Evolutionary conservation across 2,797 vertebrate species (phyloP), one percentile per base, ranked within the genome.

Genomic region (Aphelocoma californica): DNA sequence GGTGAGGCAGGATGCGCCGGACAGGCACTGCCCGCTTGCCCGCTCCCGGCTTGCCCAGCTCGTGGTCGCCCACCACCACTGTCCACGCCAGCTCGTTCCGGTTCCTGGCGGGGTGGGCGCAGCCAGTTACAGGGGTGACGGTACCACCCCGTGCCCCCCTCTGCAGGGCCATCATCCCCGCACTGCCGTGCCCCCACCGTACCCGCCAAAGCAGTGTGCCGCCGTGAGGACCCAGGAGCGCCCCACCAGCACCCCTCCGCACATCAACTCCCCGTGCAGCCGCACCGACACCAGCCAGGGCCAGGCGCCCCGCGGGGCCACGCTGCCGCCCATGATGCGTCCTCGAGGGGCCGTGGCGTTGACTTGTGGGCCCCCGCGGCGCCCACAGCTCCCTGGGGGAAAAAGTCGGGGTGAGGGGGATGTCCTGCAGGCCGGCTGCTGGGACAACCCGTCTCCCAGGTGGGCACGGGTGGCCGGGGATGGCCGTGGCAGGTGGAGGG

Each of bases 271-370:
- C 20, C 99, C 98, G 2, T 99, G 98, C 32, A 99, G 97, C 92
- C 98, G 98, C 90, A 99, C 98, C 20, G 99, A 98, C 92, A 99
- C 99, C 95, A 99, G 97, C 99, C 99, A 99, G 42, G 99, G 99
- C 99, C 99, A 99, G 94, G 98, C 98, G 25, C 99, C 99, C 0
- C 93, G 98, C 3, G 98, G 96, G 3, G 99, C 99, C 14, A 93
- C 96, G 20, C 98, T 98, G 83, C 99, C 99, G 1, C 99, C 99
- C 57, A 99, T 98, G 45, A 99, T 99, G 94, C 98, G 98, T 56
- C 98, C 98, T 28, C 97, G 98, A 10, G 97, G 98, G 74, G 96
- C 97, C 0, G 99, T 99, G 93, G 88, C 20, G 26, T 99, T 99
- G 71, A 90, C 89, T 15, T 87, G 64, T 1, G 64, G 54, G 2